Evolutionary conservation across 2,797 vertebrate genomes (phyloP), one percentile per base, ranked within the genome.

Genomic region (Botia kubotai): DNA sequence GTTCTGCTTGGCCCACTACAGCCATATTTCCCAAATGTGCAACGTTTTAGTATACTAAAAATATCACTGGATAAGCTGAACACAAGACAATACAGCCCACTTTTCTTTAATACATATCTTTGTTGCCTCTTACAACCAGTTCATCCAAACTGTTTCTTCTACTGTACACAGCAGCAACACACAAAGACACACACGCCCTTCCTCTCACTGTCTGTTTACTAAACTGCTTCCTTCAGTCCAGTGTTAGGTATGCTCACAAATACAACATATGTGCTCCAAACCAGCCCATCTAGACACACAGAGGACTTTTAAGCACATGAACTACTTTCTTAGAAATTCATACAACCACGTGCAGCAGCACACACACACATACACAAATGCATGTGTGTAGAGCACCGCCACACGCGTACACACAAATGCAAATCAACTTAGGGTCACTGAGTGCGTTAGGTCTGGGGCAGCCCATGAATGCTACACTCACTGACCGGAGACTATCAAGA

Each of bases 391-490:
- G 53, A 53, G 33, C 52, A 46, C 52, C 14, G 14, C 73, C 26
- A 21, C 53, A 75, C 14, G 23, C 2, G 12, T 57, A 50, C 78
- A 60, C 72, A 7, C 72, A 26, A 14, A 65, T 72, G 70, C 73
- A 76, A 57, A 75, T 39, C 23, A 26, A 66, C 68, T 21, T 23
- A 67, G 26, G 74, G 74, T 82, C 53, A 74, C 11, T 57, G 77
- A 57, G 78, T 79, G 62, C 52, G 77, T 66, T 21, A 2, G 16
- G 71, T 33, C 72, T 60, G 69, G 72, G 26, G 58, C 26, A 71
- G 48, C 76, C 74, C 79, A 75, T 81, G 81, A 83, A 85, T 81
- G 39, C 50, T 48, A 58, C 53, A 43, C n/a, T 65, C 69, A 17
- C 33, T 39, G 46, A 72, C 53, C 63, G 5, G 17, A 79, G 43